Base-by-base conservation (phyloP, 2,888 invertebrate species). In the Macrosoma leucophasiata region DNA sequence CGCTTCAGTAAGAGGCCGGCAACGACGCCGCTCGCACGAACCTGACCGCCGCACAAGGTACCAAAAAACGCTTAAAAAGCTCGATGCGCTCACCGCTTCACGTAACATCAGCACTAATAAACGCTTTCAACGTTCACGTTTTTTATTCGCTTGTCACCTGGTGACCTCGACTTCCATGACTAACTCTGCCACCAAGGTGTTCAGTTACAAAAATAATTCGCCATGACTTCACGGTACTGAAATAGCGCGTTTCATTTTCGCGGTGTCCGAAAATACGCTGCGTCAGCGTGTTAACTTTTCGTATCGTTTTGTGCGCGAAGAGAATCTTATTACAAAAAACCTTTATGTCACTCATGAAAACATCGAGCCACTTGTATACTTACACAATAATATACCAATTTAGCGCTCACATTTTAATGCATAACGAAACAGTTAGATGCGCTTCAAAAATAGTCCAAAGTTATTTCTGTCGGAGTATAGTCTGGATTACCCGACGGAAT, bases 41-140 rank as follows among this genome's bases (percentile, higher is more conserved):
- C 56, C 71, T 62, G 67, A 70, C 72, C 59, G 82, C 81, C 77
- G 77, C 77, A 78, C 71, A 81, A 84, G 84, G 82, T 82, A 82
- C 55, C 53, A 47, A 58, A 49, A 50, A 41, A 50, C 54, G 55
- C 43, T 44, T 39, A 56, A n/a, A 52, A 61, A 56, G 46, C 56
- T 53, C 30, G 21, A 29, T 6, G 29, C 32, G 15, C n/a, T n/a
- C 53, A 55, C 50, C 49, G 77, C 77, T 78, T 78, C 69, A 68
- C 61, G 61, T 74, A 74, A 73, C 72, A 66, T 60, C 50, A 50
- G 63, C 75, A 76, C 76, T 79, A 78, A 79, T 77, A 75, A 75
- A 76, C 51, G 78, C 81, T 74, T 71, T 48, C 53, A 57, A 53
- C 37, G 35, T 45, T 58, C 48, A 54, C 55, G 52, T 60, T 58